phyloP scores from a whole-genome alignment of 1,140 invertebrate species.

The Chionoecetes opilio region DNA sequence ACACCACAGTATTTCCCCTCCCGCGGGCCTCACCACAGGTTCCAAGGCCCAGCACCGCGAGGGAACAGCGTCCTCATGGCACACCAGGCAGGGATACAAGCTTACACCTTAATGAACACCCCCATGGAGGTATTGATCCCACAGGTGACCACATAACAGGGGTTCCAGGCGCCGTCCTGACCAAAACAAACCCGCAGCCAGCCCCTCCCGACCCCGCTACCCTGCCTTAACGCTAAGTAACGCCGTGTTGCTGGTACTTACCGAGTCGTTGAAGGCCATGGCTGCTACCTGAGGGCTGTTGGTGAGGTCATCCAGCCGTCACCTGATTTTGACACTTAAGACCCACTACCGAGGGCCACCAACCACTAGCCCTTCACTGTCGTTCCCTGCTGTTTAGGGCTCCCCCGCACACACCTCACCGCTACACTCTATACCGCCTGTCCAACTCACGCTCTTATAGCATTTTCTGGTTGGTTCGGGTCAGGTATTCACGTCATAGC shows the following conservation, averaged over 20 bases:
- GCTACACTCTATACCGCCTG: neutral
- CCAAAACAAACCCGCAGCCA: neutral
- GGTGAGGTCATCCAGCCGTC: neutral
- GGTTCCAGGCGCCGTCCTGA: neutral
- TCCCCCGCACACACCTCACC: neutral
- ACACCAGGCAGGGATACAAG: neutral
- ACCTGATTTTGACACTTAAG: neutral
- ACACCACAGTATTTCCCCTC: neutral
- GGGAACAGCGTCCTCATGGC: neutral
- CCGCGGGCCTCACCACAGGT: neutral
- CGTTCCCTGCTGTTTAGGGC: neutral
- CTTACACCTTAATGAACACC: neutral
- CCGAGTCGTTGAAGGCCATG: conserved; percentile 16
- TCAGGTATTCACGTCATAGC: neutral
- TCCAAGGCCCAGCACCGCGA: neutral
- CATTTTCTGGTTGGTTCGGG: neutral
- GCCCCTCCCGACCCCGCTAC: neutral
- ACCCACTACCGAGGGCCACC: neutral
- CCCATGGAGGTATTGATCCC: neutral
- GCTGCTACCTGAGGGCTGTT: neutral
- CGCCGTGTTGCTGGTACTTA: neutral
- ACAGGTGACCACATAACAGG: neutral
- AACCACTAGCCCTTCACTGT: neutral
- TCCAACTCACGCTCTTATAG: no score
- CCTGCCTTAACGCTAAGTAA: neutral